These are phyloP conservation scores for Chelon auratus DNA, from an alignment of 2,797 vertebrate genomes.

Conservation along the genomic window DNA sequence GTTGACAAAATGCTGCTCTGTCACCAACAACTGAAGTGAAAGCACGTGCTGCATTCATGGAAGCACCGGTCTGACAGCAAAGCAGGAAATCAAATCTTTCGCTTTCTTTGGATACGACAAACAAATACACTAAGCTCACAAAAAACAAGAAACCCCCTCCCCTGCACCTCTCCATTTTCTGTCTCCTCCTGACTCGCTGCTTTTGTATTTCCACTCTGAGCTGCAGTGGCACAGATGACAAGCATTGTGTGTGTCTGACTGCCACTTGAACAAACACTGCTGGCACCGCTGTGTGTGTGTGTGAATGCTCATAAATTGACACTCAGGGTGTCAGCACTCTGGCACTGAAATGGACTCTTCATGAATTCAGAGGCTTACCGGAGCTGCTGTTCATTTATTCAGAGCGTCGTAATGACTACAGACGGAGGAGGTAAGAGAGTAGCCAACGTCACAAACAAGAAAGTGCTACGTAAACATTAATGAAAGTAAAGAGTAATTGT, in stretches of 20 bases:
- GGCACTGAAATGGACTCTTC: slow-evolving; percentile 52
- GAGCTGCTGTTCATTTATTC: slow-evolving; percentile 61
- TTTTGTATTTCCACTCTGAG: slow-evolving; percentile 39
- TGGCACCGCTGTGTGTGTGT: slow-evolving; percentile 17
- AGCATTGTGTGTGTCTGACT: slow-evolving; percentile 43
- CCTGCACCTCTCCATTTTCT: neutral
- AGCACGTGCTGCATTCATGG: neutral
- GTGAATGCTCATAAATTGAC: slow-evolving; percentile 50
- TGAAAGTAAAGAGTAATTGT: neutral
- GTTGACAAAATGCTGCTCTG: neutral
- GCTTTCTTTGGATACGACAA: slow-evolving; percentile 11
- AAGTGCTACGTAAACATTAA: neutral
- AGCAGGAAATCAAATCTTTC: slow-evolving; percentile 8
- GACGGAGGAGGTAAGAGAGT: slow-evolving; percentile 8
- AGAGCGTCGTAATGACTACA: slow-evolving; percentile 24
- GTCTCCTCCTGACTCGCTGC: slow-evolving; percentile 23
- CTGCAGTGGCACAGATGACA: slow-evolving; percentile 45
- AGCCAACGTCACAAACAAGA: neutral
- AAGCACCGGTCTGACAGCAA: neutral
- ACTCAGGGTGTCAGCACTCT: slow-evolving; percentile 48
- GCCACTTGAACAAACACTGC: slow-evolving; percentile 39
- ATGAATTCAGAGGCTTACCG: slow-evolving; percentile 48
- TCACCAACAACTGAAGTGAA: neutral
- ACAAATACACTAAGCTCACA: neutral
- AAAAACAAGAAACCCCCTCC: neutral